Conservation (phyloP, 2,797 vertebrate genomes). For the Onychomys arenicola region DNA sequence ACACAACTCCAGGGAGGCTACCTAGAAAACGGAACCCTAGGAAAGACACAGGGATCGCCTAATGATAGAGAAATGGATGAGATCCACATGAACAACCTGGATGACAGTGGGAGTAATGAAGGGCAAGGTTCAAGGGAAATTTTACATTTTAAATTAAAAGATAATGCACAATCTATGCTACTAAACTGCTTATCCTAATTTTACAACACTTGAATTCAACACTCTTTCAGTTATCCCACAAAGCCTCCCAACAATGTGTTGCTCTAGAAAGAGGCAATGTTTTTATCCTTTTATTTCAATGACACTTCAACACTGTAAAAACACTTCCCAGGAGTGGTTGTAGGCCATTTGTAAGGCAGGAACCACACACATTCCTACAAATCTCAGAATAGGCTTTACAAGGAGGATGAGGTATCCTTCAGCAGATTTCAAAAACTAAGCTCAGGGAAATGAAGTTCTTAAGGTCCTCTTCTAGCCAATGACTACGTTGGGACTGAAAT, state of each 20-base stretch:
- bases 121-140: too few relatives aligned
- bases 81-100: too few relatives aligned
- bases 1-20: too few relatives aligned
- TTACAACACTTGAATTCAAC: background rate
- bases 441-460: constrained; percentile 40
- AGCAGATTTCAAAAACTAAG: constrained; percentile 39
- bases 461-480: background rate
- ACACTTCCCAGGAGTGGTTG: background rate
- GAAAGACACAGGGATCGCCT: too few relatives aligned
- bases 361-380: background rate
- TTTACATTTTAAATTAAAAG: constrained; percentile 22
- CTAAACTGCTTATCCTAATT: background rate
- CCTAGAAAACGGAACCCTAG: too few relatives aligned
- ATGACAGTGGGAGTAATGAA: too few relatives aligned
- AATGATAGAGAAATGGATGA: too few relatives aligned
- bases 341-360: background rate
- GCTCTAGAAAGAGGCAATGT: background rate
- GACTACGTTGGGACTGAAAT: constrained; percentile 12
- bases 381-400: constrained; percentile 17
- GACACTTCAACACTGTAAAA: background rate
- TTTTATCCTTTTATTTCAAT: background rate
- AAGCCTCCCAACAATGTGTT: background rate
- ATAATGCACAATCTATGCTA: constrained; percentile 4
- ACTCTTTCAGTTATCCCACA: background rate
- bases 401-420: constrained; percentile 44